A percentile compares a stretch with the other conserved stretches of the same genome.
These are phyloP conservation scores for Sitodiplosis mosellana DNA, from an alignment of 1,140 invertebrate genomes.

Conservation along the genomic window DNA sequence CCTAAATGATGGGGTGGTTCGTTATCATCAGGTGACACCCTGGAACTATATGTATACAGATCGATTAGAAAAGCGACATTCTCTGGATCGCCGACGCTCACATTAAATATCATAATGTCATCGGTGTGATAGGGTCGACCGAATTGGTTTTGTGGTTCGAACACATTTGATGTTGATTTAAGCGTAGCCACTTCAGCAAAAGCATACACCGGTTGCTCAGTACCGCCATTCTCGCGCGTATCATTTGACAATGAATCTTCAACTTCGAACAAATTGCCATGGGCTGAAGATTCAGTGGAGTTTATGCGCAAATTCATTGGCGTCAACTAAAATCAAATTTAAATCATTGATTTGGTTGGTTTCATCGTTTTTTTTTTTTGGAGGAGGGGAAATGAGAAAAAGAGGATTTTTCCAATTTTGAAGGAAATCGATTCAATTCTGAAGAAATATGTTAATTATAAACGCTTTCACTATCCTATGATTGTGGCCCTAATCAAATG, in stretches of 20 bases:
- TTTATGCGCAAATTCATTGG: slow-evolving; percentile 44
- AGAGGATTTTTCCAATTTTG: no score
- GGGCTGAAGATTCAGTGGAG: slow-evolving; percentile 24
- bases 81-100: slow-evolving; percentile 52
- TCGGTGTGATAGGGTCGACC: slow-evolving; percentile 51
- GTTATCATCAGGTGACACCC: slow-evolving; percentile 29
- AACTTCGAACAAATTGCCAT: slow-evolving; percentile 12
- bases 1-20: slow-evolving; percentile 66
- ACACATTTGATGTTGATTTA: slow-evolving; percentile 36
- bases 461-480: no score
- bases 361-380: not conserved
- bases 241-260: slow-evolving; percentile 38
- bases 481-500: no score
- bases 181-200: slow-evolving; percentile 39
- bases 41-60: slow-evolving; percentile 37
- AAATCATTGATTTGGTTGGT: not conserved
- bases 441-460: no score
- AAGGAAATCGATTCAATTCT: no score
- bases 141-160: slow-evolving; percentile 62
- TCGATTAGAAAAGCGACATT: slow-evolving; percentile 51
- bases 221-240: slow-evolving; percentile 27
- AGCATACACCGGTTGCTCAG: slow-evolving; percentile 28
- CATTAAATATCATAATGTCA: slow-evolving; percentile 67
- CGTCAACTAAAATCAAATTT: slow-evolving; percentile 36
- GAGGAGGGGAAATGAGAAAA: not conserved